Evolutionary conservation across 2,888 invertebrate species (phyloP).

Genomic region (Kuschelorhynchus macadamiae): DNA sequence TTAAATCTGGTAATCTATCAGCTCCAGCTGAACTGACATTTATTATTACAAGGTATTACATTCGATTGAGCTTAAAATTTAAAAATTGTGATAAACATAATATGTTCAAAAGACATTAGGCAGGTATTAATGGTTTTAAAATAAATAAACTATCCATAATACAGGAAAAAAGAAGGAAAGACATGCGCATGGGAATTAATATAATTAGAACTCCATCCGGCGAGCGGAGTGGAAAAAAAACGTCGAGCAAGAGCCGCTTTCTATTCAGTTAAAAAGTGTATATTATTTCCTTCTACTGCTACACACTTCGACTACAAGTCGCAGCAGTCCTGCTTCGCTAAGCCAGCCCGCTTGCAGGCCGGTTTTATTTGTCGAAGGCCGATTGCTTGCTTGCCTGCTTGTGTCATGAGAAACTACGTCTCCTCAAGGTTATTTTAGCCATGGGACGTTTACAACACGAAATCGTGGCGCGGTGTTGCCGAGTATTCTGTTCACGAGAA

Average conservation of each 20-base stretch:
- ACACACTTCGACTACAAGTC: slow-evolving; percentile 29
- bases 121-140: too few relatives aligned
- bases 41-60: too few relatives aligned
- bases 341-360: slow-evolving; percentile 47
- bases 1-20: too few relatives aligned
- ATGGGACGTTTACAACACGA: slow-evolving; percentile 46
- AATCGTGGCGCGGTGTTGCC: slow-evolving; percentile 41
- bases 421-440: slow-evolving; percentile 60
- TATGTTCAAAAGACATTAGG: too few relatives aligned
- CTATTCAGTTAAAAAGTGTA: slow-evolving; percentile 57
- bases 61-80: too few relatives aligned
- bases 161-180: too few relatives aligned
- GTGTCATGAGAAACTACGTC: slow-evolving; percentile 61
- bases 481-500: slow-evolving; percentile 24
- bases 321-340: slow-evolving; percentile 27
- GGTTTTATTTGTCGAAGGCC: slow-evolving; percentile 61
- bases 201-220: slow-evolving; percentile 14
- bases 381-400: slow-evolving; percentile 57
- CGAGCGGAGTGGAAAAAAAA: slow-evolving; percentile 11
- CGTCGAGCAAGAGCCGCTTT: slow-evolving; percentile 52
- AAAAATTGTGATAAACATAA: too few relatives aligned
- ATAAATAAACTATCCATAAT: too few relatives aligned
- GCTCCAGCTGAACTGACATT: too few relatives aligned
- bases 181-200: not conserved
- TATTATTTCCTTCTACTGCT: slow-evolving; percentile 34